These are phyloP conservation scores for Melanerpes aurifrons DNA, from an alignment of 2,113 vertebrate species.

Conservation along the genomic window DNA sequence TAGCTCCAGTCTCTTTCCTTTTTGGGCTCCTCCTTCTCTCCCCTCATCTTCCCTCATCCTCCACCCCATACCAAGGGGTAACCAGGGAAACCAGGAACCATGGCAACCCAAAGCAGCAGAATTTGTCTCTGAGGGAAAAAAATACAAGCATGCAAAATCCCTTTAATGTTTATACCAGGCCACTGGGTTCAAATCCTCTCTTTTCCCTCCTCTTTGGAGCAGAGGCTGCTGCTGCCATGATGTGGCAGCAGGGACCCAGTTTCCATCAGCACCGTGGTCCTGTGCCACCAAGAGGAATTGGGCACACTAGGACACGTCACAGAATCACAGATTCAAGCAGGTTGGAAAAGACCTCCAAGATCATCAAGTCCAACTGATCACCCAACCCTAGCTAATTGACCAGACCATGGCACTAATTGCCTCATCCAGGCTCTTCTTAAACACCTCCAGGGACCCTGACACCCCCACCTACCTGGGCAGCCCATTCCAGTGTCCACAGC, in stretches of 20 bases:
- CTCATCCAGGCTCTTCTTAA: too few species aligned
- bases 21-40: constrained; percentile 27
- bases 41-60: neutral
- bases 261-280: neutral
- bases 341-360: too few species aligned
- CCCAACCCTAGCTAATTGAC: too few species aligned
- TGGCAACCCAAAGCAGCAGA: constrained; percentile 46
- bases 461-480: too few species aligned
- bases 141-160: constrained; percentile 45
- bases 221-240: rapidly evolving
- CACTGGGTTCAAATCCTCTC: neutral
- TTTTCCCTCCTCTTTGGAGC: neutral
- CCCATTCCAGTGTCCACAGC: neutral
- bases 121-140: constrained; percentile 36
- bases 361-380: too few species aligned
- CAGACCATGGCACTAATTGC: too few species aligned
- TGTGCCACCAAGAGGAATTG: neutral
- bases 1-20: neutral
- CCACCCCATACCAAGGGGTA: constrained; percentile 8
- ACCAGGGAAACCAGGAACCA: constrained; percentile 56
- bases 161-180: neutral
- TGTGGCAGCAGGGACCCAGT: neutral
- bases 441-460: too few species aligned
- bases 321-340: too few species aligned
- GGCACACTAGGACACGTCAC: neutral